These are phyloP conservation scores for Potamilus streckersoni DNA, from an alignment of 1,140 invertebrate genomes.

Conservation along the genomic window DNA sequence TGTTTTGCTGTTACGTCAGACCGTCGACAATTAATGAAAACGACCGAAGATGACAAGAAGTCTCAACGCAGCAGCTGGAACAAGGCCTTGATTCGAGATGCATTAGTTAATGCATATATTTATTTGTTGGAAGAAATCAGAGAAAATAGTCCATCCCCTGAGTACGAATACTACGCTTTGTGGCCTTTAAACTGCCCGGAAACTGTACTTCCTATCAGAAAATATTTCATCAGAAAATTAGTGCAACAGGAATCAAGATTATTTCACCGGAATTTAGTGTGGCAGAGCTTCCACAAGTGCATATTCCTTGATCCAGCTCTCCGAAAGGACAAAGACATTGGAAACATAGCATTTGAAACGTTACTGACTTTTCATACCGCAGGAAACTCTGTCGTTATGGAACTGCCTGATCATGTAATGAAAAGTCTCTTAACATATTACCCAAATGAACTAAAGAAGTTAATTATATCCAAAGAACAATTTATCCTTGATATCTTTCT, in stretches of 20 bases:
- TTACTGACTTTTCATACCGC: background rate
- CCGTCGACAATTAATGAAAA: slow-evolving; percentile 3
- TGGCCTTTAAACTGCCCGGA: slow-evolving; percentile 4
- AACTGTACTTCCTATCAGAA: background rate
- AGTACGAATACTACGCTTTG: slow-evolving; percentile 5
- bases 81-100: slow-evolving; percentile 4
- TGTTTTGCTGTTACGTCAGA: slow-evolving; percentile 26
- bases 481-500: slow-evolving; percentile 29
- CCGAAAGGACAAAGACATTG: background rate
- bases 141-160: background rate
- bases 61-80: slow-evolving; percentile 9
- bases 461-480: slow-evolving; percentile 9
- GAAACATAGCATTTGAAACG: slow-evolving; percentile 1
- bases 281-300: slow-evolving; percentile 9
- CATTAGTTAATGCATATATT: slow-evolving; percentile 7
- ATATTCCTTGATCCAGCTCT: slow-evolving; percentile 10
- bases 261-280: background rate
- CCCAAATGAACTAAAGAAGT: slow-evolving; percentile 4
- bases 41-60: slow-evolving; percentile 18
- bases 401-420: slow-evolving; percentile 13
- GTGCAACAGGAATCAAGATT: background rate
- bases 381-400: slow-evolving; percentile 1
- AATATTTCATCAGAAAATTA: background rate
- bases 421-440: slow-evolving; percentile 10
- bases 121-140: background rate